phyloP scores from a whole-genome alignment of 64 coral and sea anemone species.

The Stylophora pistillata region DNA sequence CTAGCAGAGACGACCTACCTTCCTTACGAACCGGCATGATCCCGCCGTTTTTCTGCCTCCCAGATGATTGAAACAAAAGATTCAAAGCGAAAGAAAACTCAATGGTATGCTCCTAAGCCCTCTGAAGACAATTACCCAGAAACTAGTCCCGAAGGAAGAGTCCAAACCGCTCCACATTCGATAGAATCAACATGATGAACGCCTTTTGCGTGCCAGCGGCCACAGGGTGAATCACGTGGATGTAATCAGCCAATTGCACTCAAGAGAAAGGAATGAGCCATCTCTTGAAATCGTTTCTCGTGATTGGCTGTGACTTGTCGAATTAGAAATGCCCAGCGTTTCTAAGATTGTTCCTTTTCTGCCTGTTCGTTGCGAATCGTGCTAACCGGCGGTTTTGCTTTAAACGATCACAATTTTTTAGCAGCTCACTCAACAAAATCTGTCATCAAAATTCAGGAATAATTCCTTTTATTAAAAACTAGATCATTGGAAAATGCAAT shows the following conservation, averaged over 20 bases:
- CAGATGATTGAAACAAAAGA: not conserved
- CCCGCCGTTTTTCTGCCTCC: not conserved
- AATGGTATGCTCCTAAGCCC: not conserved
- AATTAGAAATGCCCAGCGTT: not conserved
- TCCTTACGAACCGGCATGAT: slow-evolving; percentile 55
- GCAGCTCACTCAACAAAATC: too few species aligned
- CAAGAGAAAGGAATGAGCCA: slow-evolving; percentile 18
- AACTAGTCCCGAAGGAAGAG: not conserved
- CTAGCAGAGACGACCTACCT: slow-evolving; percentile 22
- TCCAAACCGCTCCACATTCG: slow-evolving; percentile 2
- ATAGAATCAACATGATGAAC: slow-evolving; percentile 44
- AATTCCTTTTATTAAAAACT: too few species aligned
- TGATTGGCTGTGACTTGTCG: not conserved
- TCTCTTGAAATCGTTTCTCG: not conserved
- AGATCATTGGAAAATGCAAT: too few species aligned
- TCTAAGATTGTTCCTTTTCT: too few species aligned
- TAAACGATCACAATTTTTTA: too few species aligned
- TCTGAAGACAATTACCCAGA: not conserved
- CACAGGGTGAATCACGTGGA: slow-evolving; percentile 41
- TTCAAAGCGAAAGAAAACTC: not conserved
- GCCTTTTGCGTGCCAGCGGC: slow-evolving; percentile 62
- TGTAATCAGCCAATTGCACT: slow-evolving; percentile 26
- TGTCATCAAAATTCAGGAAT: too few species aligned
- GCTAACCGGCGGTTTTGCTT: too few species aligned
- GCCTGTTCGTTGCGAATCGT: too few species aligned